These are phyloP conservation scores for Eufriesea mexicana DNA, from an alignment of 1,140 invertebrate genomes.

Conservation along the genomic window DNA sequence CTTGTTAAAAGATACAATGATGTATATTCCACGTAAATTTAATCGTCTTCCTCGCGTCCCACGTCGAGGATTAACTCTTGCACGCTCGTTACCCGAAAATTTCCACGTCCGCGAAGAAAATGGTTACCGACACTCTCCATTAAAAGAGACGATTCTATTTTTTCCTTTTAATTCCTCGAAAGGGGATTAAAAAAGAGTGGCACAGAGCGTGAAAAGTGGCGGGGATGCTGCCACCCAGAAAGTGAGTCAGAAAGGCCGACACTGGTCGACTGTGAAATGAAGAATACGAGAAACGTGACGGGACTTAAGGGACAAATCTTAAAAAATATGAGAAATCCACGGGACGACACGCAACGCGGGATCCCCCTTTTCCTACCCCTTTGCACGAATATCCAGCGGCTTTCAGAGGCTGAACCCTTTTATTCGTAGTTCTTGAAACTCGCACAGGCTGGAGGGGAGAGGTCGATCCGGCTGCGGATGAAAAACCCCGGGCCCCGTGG, in stretches of 20 bases:
- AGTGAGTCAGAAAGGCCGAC: slow-evolving; percentile 11
- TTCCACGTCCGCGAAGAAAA: no score
- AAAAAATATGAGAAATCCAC: slow-evolving; percentile 81
- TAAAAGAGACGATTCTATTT: no score
- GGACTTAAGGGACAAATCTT: slow-evolving; percentile 81
- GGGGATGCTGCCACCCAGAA: slow-evolving; percentile 59
- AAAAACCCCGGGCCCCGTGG: slow-evolving; percentile 24
- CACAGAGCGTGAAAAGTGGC: neutral
- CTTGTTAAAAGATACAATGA: slow-evolving; percentile 47
- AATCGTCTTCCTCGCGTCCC: no score
- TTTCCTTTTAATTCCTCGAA: no score
- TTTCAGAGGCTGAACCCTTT: slow-evolving; percentile 77
- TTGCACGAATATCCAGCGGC: slow-evolving; percentile 47
- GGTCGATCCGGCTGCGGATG: slow-evolving; percentile 61
- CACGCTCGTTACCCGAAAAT: no score
- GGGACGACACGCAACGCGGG: slow-evolving; percentile 56
- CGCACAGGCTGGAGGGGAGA: slow-evolving; percentile 57
- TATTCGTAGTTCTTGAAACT: slow-evolving; percentile 79
- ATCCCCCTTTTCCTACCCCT: slow-evolving; percentile 63
- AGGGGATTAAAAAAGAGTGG: neutral
- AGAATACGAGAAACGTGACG: slow-evolving; percentile 76
- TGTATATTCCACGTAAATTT: slow-evolving; percentile 26
- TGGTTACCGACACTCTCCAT: no score
- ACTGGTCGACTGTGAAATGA: slow-evolving; percentile 30
- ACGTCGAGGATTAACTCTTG: no score